Percentiles rank a stretch among this genome's conserved stretches.
These are phyloP conservation scores for Tortrix viridana DNA, from an alignment of 2,888 invertebrate genomes.

Conservation along the genomic window DNA sequence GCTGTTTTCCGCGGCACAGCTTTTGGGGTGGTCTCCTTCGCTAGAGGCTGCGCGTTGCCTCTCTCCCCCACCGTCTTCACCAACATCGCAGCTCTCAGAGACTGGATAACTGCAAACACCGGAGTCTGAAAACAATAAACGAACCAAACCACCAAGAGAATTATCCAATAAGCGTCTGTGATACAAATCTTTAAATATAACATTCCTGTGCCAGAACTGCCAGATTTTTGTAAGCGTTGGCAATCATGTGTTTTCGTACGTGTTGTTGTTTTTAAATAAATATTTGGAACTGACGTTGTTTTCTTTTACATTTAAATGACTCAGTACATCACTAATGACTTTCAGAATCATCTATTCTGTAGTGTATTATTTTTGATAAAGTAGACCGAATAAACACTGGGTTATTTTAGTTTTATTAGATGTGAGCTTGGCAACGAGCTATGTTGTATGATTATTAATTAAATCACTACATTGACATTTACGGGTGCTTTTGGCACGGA, in stretches of 20 bases:
- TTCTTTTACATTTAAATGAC: constrained; percentile 40
- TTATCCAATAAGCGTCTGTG: constrained; percentile 48
- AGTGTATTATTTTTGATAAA: not conserved
- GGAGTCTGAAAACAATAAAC: constrained; percentile 61
- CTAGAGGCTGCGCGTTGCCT: constrained; percentile 76
- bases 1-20: constrained; percentile 76
- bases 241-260: constrained; percentile 55
- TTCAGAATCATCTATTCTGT: not conserved
- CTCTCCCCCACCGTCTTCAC: constrained; percentile 79
- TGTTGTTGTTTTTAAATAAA: constrained; percentile 52
- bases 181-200: constrained; percentile 52
- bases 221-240: constrained; percentile 40
- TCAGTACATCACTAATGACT: constrained; percentile 17
- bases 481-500: constrained; percentile 2
- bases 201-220: constrained; percentile 41
- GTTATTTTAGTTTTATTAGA: constrained; percentile 6
- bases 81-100: constrained; percentile 70
- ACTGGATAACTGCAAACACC: constrained; percentile 74
- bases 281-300: constrained; percentile 42
- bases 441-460: not conserved
- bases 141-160: constrained; percentile 29
- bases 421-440: constrained; percentile 8
- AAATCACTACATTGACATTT: constrained; percentile 1
- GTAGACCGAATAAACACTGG: not conserved
- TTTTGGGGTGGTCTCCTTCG: constrained; percentile 78